Evolutionary conservation across 2,888 invertebrate genomes (phyloP), one percentile per base, ranked within the genome.

Genomic region (Sarcophaga rosellei): DNA sequence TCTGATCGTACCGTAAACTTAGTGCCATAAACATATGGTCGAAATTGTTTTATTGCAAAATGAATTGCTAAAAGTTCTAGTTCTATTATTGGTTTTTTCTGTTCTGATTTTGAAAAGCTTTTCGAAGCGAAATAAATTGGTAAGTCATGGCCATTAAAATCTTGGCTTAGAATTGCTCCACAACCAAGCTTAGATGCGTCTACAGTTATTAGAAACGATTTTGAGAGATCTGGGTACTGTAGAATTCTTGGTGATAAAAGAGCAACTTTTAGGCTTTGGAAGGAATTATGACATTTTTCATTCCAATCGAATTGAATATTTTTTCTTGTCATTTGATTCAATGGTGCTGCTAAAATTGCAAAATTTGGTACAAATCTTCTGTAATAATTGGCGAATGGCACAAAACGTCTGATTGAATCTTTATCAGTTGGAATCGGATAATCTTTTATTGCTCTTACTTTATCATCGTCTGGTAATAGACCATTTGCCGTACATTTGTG

Each of bases 1-100:
- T 57, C 79, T 1, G 70, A 73, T 23, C 73, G 84, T 12, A 89
- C 88, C 2, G 78, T 75, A 73, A 90, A 90, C 59, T 83, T 20
- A 25, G 66, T 88, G 4, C 85, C 88, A 59, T 88, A 87, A 57
- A 88, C 74, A 8, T 88, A 88, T 74, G 87, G 84, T n/a, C n/a
- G n/a, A n/a, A n/a, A n/a, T n/a, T n/a, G n/a, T n/a, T n/a, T n/a
- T n/a, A n/a, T n/a, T n/a, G 89, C 87, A 68, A 81, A 82, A 11
- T 81, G 61, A 17, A 81, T 81, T n/a, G 75, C 75, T 20, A 70
- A 23, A 8, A 78, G 63, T 53, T 78, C 83, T 6, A 73, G 59
- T 68, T 78, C 69, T 6, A 78, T 73, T 44, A 62, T 72, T 6
- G 68, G 65, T 21, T 83, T 83, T 23, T 68, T 74, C 47, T 83